A percentile compares a stretch with the other conserved stretches of the same genome.
These are phyloP conservation scores for Neotoma lepida DNA, from an alignment of 2,113 vertebrate genomes.

Conservation along the genomic window DNA sequence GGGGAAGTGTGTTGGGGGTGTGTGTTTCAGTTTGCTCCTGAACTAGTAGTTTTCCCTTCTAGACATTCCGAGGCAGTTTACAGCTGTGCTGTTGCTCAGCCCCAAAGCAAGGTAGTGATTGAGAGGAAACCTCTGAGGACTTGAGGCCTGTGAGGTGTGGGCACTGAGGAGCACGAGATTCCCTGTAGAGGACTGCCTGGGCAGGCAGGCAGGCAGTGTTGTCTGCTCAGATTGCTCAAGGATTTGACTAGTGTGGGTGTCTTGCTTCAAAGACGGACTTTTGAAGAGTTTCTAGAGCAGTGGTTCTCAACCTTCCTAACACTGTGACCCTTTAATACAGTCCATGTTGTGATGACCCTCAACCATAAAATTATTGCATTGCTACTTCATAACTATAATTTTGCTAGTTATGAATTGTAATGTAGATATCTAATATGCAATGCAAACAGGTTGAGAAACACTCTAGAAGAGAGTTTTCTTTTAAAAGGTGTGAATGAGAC, in stretches of 20 bases:
- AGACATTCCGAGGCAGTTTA: conserved; percentile 3
- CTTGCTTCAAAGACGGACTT: background rate
- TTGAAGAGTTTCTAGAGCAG: background rate
- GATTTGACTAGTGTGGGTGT: background rate
- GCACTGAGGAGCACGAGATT: background rate
- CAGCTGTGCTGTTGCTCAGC: background rate
- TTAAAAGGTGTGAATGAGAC: background rate
- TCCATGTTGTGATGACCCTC: background rate
- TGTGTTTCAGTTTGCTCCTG: background rate
- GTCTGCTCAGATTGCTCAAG: background rate
- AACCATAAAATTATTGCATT: background rate
- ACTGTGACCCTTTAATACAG: background rate
- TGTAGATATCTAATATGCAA: background rate
- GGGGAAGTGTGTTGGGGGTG: no score
- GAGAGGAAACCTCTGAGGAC: background rate
- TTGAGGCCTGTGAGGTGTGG: background rate
- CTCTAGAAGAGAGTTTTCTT: background rate
- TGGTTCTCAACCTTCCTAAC: background rate
- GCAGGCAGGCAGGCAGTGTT: background rate
- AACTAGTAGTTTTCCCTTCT: background rate
- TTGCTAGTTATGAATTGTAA: background rate
- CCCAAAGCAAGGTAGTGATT: background rate
- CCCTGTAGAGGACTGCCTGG: background rate
- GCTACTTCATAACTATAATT: background rate
- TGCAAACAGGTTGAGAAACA: background rate